Conservation (phyloP, 2,113 vertebrate genomes). For the Clarias macrocephalus region DNA sequence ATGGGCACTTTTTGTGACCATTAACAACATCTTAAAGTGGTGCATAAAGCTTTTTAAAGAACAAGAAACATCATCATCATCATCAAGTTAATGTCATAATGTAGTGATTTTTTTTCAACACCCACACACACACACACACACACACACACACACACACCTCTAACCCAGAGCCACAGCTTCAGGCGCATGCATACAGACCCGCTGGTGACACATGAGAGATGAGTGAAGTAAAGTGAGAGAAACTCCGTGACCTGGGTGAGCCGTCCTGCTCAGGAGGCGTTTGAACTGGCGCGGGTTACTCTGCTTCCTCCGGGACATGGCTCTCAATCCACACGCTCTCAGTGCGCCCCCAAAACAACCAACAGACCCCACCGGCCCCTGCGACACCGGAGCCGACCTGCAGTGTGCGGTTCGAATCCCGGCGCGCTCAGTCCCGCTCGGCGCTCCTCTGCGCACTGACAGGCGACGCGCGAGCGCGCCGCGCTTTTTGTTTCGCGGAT, state of each 20-base stretch:
- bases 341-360: background rate
- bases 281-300: conserved; percentile 89
- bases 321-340: conserved; percentile 57
- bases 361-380: background rate
- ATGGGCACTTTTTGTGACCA: background rate
- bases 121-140: too few species aligned
- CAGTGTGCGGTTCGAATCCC: background rate
- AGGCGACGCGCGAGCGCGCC: conserved; percentile 42
- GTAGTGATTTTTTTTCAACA: background rate
- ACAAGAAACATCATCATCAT: background rate
- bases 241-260: background rate
- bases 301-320: conserved; percentile 89
- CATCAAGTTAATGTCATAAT: background rate
- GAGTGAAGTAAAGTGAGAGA: background rate
- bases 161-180: background rate
- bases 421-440: background rate
- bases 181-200: background rate
- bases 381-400: conserved; percentile 54
- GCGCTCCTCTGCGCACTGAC: conserved; percentile 53
- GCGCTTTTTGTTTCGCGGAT: conserved; percentile 51
- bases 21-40: background rate
- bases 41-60: background rate
- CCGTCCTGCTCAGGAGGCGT: conserved; percentile 63
- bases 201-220: background rate
- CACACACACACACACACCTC: background rate